Evolutionary conservation across 2,113 vertebrate genomes (phyloP), one percentile per base, ranked within the genome.

Genomic region (Neomonachus schauinslandi): DNA sequence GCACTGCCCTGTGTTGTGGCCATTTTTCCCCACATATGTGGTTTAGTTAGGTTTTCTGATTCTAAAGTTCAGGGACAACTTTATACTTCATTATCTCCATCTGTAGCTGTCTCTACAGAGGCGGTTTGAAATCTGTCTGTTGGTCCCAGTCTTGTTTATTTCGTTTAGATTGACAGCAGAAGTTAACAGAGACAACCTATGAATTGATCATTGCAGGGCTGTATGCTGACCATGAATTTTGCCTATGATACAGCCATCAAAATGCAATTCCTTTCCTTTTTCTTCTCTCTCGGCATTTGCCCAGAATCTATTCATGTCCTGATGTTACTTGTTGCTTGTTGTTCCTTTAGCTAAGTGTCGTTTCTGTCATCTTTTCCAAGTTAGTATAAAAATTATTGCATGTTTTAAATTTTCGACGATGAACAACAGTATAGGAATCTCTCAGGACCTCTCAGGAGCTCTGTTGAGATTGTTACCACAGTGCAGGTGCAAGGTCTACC

Each of bases 31-130:
- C 11, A 2, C 33, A 14, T 12, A 10, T 51, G 33, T 61, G 13
- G 80, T 71, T 86, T 90, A 79, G 81, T 1, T 71, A 65, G 69
- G 82, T 84, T 95, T 98, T 95, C 51, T 96, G 63, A 46, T 65
- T 95, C 49, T 69, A 10, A 95, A 86, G 24, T 21, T 42, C 42
- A 74, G 53, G 15, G 24, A 63, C 9, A 88, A 16, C 77, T 94
- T 93, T 67, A 39, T 93, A 83, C 15, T 86, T 94, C 22, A 57
- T 79, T 85, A 55, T 88, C 33, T 85, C 22, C 42, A 36, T 28
- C 26, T 84, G 15, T 51, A 46, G 26, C 39, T 42, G 8, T 82
- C 24, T 59, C 2, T 80, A 46, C 13, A 57, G 39, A 95, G n/a
- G 55, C 31, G 42, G 16, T 22, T 85, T 93, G n/a, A 67, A 91